Evolutionary conservation across 2,113 vertebrate species (phyloP).

Genomic region (Petromus typicus): DNA sequence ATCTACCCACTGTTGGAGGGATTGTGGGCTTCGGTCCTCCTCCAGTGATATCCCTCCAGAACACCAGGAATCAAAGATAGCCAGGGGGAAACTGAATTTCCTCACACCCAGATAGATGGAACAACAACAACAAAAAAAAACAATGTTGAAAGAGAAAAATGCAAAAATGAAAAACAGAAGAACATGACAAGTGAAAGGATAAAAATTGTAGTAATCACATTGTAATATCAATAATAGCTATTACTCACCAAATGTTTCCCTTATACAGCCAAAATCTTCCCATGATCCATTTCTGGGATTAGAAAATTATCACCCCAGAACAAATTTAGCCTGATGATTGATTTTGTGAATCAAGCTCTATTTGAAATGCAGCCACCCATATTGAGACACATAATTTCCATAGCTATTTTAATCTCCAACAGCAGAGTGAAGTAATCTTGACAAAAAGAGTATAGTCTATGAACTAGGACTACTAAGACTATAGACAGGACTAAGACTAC

Average conservation of each 20-base stretch:
- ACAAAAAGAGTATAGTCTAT: neutral
- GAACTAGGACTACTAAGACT: neutral
- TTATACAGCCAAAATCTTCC: neutral
- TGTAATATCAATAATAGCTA: neutral
- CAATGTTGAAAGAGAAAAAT: neutral
- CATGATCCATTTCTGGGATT: neutral
- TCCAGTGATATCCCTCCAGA: neutral
- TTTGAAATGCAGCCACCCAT: neutral
- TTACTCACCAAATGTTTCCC: neutral
- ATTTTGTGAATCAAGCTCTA: neutral
- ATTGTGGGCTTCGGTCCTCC: neutral
- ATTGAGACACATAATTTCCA: neutral
- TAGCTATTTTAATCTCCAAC: neutral
- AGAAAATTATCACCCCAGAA: neutral
- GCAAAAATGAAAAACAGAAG: neutral
- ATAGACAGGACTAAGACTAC: neutral
- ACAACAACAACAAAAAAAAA: too few species aligned
- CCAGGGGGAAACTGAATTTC: slow-evolving; percentile 7
- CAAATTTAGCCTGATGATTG: neutral
- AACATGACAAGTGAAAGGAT: neutral
- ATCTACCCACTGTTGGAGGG: neutral
- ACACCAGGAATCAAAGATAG: neutral
- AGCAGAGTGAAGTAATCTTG: neutral
- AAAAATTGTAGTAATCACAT: neutral
- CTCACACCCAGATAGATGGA: neutral